phyloP scores from a whole-genome alignment of 2,797 vertebrate genomes.

The Artibeus lituratus region DNA sequence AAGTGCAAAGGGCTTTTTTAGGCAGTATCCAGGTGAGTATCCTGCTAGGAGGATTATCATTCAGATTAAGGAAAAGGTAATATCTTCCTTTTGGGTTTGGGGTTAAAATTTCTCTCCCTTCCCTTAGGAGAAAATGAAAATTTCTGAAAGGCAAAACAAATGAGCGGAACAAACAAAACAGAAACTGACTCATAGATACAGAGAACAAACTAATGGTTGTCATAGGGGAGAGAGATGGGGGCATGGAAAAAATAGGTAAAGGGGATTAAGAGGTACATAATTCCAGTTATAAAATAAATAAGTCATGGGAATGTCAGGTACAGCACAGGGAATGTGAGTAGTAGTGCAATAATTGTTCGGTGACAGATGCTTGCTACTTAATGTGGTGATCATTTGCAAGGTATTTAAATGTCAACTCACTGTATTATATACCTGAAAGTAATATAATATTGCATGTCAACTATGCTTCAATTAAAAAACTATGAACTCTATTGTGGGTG shows the following conservation, averaged over 20 bases:
- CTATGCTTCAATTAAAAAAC: neutral
- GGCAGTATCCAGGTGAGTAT: slow-evolving; percentile 94
- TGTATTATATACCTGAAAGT: neutral
- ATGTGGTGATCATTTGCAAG: neutral
- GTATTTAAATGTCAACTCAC: neutral
- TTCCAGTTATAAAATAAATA: neutral
- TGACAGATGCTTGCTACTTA: neutral
- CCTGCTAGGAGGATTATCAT: neutral
- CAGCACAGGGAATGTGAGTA: neutral
- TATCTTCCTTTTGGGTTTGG: neutral
- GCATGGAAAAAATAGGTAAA: neutral
- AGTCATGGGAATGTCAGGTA: neutral
- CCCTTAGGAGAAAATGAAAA: neutral
- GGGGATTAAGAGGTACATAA: neutral
- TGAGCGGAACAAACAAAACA: neutral
- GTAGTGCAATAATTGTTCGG: neutral
- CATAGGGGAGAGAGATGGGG: too few relatives aligned
- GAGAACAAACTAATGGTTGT: neutral
- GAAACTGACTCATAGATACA: neutral
- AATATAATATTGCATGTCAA: neutral
- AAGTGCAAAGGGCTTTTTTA: slow-evolving; percentile 96
- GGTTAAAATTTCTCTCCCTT: neutral
- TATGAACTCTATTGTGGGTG: neutral
- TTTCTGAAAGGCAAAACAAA: neutral
- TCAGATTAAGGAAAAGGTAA: neutral